Evolutionary conservation across 2,888 invertebrate genomes (phyloP).

Genomic region (Geotrupes spiniger): DNA sequence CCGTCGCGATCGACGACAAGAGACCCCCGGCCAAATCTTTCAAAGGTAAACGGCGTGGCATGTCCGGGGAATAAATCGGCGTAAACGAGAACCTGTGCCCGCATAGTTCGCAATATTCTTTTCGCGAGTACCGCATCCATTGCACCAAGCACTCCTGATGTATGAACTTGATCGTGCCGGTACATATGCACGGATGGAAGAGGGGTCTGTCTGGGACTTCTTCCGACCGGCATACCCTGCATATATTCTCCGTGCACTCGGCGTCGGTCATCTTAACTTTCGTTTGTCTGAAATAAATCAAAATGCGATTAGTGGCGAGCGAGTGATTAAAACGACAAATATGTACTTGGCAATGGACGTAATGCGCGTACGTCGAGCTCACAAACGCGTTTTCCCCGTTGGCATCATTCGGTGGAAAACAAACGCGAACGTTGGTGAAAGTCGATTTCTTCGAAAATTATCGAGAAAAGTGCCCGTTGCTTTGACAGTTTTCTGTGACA

Average conservation of each 20-base stretch:
- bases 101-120: conserved; percentile 98
- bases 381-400: too few relatives aligned
- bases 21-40: conserved; percentile 90
- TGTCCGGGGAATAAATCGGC: conserved; percentile 99
- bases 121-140: conserved; percentile 98
- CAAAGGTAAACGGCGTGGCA: conserved; percentile 96
- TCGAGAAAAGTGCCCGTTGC: too few relatives aligned
- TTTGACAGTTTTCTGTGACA: too few relatives aligned
- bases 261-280: conserved; percentile 14
- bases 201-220: conserved; percentile 87
- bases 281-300: neutral
- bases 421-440: too few relatives aligned
- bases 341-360: too few relatives aligned
- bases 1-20: conserved; percentile 83
- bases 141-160: conserved; percentile 98
- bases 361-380: too few relatives aligned
- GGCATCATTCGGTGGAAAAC: too few relatives aligned
- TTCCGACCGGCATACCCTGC: conserved; percentile 96
- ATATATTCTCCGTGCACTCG: conserved; percentile 73
- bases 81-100: conserved; percentile 97
- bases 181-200: conserved; percentile 98
- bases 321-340: too few relatives aligned
- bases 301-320: too few relatives aligned
- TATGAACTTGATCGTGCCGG: conserved; percentile 98
- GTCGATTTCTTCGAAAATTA: too few relatives aligned